Percentiles rank a stretch among this genome's conserved stretches.
These are phyloP conservation scores for Sycophaga agraensis DNA, from an alignment of 1,140 invertebrate genomes.

Conservation along the genomic window DNA sequence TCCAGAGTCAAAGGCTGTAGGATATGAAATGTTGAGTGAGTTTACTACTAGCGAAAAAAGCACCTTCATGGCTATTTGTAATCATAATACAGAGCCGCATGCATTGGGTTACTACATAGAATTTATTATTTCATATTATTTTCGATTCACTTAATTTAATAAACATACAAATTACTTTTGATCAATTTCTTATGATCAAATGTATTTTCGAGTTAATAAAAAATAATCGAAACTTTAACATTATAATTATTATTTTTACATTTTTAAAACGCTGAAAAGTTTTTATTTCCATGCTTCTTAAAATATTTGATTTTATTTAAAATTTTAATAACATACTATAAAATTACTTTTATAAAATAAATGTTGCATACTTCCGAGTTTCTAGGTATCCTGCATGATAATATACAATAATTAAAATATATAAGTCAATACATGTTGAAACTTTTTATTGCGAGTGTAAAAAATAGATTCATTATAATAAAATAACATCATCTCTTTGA, in stretches of 20 bases:
- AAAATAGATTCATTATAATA: conserved; percentile 8
- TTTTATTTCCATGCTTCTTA: no score
- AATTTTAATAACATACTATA: not conserved
- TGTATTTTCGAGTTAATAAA: no score
- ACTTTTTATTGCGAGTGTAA: no score
- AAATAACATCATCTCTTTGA: conserved; percentile 7
- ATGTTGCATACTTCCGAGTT: no score
- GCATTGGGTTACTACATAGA: not conserved
- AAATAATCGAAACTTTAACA: no score
- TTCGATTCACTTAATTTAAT: not conserved
- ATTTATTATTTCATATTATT: no score
- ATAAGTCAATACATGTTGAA: no score
- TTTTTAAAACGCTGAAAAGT: no score
- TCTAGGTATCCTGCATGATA: no score
- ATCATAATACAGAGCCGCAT: not conserved
- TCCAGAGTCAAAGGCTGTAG: conserved; percentile 61
- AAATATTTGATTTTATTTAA: conserved; percentile 1
- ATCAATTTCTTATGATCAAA: not conserved
- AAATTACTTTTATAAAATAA: conserved; percentile 1
- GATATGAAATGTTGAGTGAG: conserved; percentile 20
- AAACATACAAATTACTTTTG: no score
- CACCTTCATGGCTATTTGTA: not conserved
- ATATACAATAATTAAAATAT: no score
- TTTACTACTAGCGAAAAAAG: not conserved
- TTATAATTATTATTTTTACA: no score